A percentile compares a stretch with the other conserved stretches of the same genome.
Evolutionary conservation across 2,797 vertebrate genomes (phyloP).

Genomic region (Gambusia yucatana): DNA sequence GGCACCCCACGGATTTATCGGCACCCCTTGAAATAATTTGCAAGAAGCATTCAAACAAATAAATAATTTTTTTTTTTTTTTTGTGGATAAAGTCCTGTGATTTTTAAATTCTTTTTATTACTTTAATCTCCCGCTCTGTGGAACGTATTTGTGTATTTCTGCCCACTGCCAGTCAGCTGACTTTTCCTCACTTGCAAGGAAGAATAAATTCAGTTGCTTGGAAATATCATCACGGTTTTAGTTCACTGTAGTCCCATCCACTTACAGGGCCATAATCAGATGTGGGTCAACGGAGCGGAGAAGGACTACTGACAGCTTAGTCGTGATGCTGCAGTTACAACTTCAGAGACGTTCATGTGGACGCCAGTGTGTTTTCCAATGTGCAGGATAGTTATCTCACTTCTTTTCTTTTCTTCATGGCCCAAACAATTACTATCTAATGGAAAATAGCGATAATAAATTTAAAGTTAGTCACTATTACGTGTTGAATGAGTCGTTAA

Average conservation of each 20-base stretch:
- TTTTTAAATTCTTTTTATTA: no score
- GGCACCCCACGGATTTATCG: not conserved
- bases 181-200: not conserved
- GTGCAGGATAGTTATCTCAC: slow-evolving; percentile 33
- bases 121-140: not conserved
- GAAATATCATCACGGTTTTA: slow-evolving; percentile 18
- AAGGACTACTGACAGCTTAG: slow-evolving; percentile 17
- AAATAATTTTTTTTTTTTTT: not conserved
- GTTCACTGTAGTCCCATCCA: slow-evolving; percentile 9
- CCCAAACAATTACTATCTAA: not conserved
- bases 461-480: no score
- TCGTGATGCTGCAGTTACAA: slow-evolving; percentile 11
- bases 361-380: slow-evolving; percentile 15
- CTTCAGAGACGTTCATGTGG: slow-evolving; percentile 25
- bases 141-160: not conserved
- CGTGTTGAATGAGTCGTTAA: no score
- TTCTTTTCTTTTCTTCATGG: slow-evolving; percentile 4
- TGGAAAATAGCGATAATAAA: not conserved
- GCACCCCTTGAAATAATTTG: not conserved
- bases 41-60: not conserved
- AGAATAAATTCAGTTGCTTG: not conserved
- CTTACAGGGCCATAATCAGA: slow-evolving; percentile 20
- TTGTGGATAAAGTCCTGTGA: not conserved
- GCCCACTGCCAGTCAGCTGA: not conserved
- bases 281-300: slow-evolving; percentile 30